Evolutionary conservation across 2,888 invertebrate genomes (phyloP).

Genomic region (Clusia tigrina): DNA sequence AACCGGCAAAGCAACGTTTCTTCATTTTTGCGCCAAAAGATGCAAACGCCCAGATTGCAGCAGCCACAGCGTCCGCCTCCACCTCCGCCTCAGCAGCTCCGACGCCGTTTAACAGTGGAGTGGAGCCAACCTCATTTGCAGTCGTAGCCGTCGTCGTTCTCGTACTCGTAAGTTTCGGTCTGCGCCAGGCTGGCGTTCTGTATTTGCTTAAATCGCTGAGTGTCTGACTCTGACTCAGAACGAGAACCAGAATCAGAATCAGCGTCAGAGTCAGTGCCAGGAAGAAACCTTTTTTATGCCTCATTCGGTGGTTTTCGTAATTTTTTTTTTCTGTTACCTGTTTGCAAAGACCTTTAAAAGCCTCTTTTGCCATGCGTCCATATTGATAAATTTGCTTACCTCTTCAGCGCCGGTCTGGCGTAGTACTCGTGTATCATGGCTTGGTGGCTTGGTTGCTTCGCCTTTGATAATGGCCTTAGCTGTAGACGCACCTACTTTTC

Average conservation of each 20-base stretch:
- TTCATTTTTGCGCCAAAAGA: neutral
- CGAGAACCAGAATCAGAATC: too few relatives aligned
- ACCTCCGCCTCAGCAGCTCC: too few relatives aligned
- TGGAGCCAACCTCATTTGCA: too few relatives aligned
- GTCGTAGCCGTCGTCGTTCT: neutral
- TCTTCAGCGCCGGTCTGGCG: neutral
- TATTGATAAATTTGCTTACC: neutral
- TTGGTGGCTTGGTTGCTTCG: neutral
- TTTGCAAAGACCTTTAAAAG: neutral
- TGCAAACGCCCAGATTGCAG: neutral
- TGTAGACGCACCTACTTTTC: neutral
- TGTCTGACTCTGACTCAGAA: neutral
- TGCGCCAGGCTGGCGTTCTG: neutral
- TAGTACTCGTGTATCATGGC: neutral
- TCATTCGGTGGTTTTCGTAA: neutral
- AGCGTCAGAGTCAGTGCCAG: neutral
- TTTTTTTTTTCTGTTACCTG: neutral
- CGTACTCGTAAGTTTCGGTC: neutral
- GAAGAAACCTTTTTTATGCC: neutral
- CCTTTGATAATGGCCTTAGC: neutral
- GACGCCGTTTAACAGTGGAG: too few relatives aligned
- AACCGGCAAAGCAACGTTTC: conserved; percentile 2
- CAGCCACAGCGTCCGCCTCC: too few relatives aligned
- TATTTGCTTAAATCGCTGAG: neutral
- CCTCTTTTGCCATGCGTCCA: neutral